These are phyloP conservation scores for Drusus annulatus DNA, from an alignment of 1,140 invertebrate species.

Conservation along the genomic window DNA sequence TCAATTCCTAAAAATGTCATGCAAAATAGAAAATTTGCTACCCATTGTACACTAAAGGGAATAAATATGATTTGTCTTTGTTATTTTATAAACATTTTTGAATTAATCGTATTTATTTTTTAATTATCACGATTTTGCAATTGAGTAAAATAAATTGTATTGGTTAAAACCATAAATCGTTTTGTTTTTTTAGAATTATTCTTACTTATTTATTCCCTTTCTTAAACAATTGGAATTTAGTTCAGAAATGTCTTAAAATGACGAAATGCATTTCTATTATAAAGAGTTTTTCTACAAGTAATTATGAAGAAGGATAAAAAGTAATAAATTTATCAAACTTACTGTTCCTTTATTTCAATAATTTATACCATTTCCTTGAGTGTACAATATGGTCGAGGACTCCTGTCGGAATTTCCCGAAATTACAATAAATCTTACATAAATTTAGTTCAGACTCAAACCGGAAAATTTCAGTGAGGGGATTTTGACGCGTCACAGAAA, in stretches of 20 bases:
- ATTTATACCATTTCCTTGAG: slow-evolving; percentile 56
- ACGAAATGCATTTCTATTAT: neutral
- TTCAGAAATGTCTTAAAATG: neutral
- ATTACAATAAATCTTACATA: neutral
- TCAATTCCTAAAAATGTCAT: no score
- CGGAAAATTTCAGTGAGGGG: neutral
- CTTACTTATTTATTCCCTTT: slow-evolving; percentile 43
- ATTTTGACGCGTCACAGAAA: neutral
- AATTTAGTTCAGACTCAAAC: neutral
- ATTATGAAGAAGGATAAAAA: slow-evolving; percentile 43
- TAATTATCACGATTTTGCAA: neutral
- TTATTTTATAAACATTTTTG: neutral
- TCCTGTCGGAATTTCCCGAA: slow-evolving; percentile 3
- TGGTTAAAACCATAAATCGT: no score
- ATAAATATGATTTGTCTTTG: slow-evolving; percentile 58
- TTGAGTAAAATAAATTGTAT: neutral
- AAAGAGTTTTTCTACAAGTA: slow-evolving; percentile 24
- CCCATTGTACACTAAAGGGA: slow-evolving; percentile 72
- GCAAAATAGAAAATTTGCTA: slow-evolving; percentile 21
- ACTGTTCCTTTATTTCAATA: slow-evolving; percentile 37
- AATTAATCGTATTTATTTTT: slow-evolving; percentile 6
- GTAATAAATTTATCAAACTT: slow-evolving; percentile 52
- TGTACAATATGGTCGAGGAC: slow-evolving; percentile 57
- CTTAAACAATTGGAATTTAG: slow-evolving; percentile 3
- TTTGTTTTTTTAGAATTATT: neutral